These are phyloP conservation scores for Enteromius paludinosus DNA, from an alignment of 2,797 vertebrate species.

Conservation along the genomic window DNA sequence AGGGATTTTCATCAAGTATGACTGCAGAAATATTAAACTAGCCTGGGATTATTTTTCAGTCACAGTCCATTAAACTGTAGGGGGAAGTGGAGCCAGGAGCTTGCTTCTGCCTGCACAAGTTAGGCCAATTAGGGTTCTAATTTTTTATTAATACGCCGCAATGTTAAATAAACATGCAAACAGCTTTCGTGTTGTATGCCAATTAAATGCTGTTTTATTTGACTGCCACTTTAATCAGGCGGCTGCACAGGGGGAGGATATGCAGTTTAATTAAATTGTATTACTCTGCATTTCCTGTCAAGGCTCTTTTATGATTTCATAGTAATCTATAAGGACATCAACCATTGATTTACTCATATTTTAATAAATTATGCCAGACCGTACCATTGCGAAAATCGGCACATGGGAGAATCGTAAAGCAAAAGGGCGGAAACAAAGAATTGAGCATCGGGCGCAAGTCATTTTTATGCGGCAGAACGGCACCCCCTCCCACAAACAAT, in stretches of 20 bases:
- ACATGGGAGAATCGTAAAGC: constrained; percentile 57
- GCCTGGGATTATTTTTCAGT: constrained; percentile 68
- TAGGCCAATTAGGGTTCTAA: constrained; percentile 66
- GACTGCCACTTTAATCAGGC: constrained; percentile 67
- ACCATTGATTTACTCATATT: constrained; percentile 64
- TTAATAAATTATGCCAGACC: constrained; percentile 62
- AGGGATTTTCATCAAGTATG: constrained; percentile 66
- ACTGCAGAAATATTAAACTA: constrained; percentile 69
- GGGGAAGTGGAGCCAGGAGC: constrained; percentile 58
- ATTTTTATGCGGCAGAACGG: constrained; percentile 44
- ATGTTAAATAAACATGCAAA: constrained; percentile 73
- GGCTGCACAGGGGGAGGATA: constrained; percentile 68
- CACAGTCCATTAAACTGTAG: constrained; percentile 65
- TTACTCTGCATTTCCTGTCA: constrained; percentile 74
- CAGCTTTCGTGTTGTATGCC: constrained; percentile 66
- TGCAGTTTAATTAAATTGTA: constrained; percentile 74
- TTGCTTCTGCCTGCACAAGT: constrained; percentile 63
- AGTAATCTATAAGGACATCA: constrained; percentile 71
- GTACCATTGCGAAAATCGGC: constrained; percentile 52
- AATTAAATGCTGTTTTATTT: constrained; percentile 75
- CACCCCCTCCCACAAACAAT: constrained; percentile 53
- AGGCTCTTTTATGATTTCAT: constrained; percentile 74
- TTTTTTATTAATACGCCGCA: constrained; percentile 67
- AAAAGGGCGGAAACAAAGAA: constrained; percentile 56
- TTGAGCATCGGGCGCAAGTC: constrained; percentile 35